A percentile compares a stretch with the other conserved stretches of the same genome.
phyloP scores from a whole-genome alignment of 2,888 invertebrate genomes.

The Nomada hirtipes region DNA sequence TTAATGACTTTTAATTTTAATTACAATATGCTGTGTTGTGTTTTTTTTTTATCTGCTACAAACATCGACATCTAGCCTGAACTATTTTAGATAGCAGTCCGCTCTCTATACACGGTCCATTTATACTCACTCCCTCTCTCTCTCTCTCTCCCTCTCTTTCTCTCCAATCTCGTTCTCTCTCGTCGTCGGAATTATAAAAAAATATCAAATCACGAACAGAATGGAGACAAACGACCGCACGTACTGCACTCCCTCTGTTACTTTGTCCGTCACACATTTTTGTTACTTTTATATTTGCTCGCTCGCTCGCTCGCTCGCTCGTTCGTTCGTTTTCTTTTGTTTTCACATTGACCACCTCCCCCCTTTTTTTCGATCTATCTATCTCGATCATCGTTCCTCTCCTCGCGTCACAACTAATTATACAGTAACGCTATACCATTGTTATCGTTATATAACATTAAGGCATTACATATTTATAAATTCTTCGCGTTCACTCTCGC shows the following conservation, averaged over 20 bases:
- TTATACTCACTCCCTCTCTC: constrained; percentile 50
- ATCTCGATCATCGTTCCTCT: constrained; percentile 13
- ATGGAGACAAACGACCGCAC: constrained; percentile 71
- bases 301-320: not conserved
- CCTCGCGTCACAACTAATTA: constrained; percentile 74
- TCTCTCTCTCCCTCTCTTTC: constrained; percentile 39
- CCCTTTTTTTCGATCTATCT: not conserved
- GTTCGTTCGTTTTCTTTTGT: not conserved
- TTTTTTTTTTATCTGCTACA: constrained; percentile 82
- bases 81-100: constrained; percentile 83
- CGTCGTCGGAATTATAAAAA: constrained; percentile 77
- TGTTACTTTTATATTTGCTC: constrained; percentile 14
- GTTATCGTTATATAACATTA: constrained; percentile 83
- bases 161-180: constrained; percentile 47
- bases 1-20: constrained; percentile 83
- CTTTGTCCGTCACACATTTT: constrained; percentile 11
- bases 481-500: constrained; percentile 78
- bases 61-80: constrained; percentile 84
- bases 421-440: constrained; percentile 79
- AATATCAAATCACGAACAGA: constrained; percentile 81
- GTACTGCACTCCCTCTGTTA: constrained; percentile 40
- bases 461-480: constrained; percentile 84
- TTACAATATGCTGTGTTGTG: constrained; percentile 82
- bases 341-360: not conserved
- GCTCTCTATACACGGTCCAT: constrained; percentile 77